A percentile compares a stretch with the other conserved stretches of the same genome.
These are phyloP conservation scores for Bucorvus abyssinicus DNA, from an alignment of 2,797 vertebrate species.

Conservation along the genomic window DNA sequence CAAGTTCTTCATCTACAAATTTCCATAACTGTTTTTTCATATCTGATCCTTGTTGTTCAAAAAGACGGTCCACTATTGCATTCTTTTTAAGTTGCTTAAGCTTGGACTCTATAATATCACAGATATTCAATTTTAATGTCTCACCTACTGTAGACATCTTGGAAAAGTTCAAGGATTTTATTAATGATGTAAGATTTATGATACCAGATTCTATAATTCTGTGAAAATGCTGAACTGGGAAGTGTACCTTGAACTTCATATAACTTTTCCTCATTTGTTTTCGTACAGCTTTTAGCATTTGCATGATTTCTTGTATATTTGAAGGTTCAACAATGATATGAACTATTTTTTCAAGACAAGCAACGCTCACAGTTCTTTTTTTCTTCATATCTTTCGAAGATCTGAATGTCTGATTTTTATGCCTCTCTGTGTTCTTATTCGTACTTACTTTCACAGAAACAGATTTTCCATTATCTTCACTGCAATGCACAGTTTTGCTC, in stretches of 20 bases:
- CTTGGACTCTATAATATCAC: slow-evolving; percentile 82
- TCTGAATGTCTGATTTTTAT: slow-evolving; percentile 40
- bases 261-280: slow-evolving; percentile 90
- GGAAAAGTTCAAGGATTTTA: slow-evolving; percentile 84
- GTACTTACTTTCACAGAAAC: slow-evolving; percentile 48
- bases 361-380: slow-evolving; percentile 69
- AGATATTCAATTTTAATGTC: slow-evolving; percentile 83
- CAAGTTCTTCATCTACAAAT: slow-evolving; percentile 92
- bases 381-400: slow-evolving; percentile 58
- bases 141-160: slow-evolving; percentile 79
- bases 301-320: slow-evolving; percentile 86
- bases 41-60: slow-evolving; percentile 88
- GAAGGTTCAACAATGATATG: slow-evolving; percentile 77
- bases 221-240: slow-evolving; percentile 88
- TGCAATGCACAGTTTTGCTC: slow-evolving; percentile 30
- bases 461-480: slow-evolving; percentile 50
- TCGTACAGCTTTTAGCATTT: slow-evolving; percentile 85
- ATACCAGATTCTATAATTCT: slow-evolving; percentile 90
- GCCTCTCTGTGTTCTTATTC: slow-evolving; percentile 56
- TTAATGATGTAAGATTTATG: slow-evolving; percentile 86
- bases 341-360: slow-evolving; percentile 78
- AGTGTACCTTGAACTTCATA: slow-evolving; percentile 95
- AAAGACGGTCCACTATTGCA: slow-evolving; percentile 90
- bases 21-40: slow-evolving; percentile 95
- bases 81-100: slow-evolving; percentile 88